Percentiles rank a stretch among this genome's conserved stretches.
phyloP scores from a whole-genome alignment of 2,888 invertebrate genomes.

The Trachelus stipa region DNA sequence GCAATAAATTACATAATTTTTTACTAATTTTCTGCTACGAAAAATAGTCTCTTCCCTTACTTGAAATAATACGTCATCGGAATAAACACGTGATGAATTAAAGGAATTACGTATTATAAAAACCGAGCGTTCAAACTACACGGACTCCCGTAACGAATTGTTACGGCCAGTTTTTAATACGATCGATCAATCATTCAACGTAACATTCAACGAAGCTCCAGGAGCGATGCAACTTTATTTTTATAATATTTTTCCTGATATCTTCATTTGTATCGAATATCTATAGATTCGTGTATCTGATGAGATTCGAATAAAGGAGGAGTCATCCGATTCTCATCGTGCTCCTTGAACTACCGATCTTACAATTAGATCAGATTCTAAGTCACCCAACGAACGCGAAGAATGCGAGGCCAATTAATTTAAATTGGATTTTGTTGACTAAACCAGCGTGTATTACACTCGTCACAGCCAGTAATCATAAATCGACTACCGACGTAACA shows the following conservation, averaged over 20 bases:
- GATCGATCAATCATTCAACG: not conserved
- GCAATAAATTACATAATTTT: slow-evolving; percentile 28
- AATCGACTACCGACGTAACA: not conserved
- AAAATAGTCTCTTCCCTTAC: not conserved
- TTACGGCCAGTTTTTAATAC: not conserved
- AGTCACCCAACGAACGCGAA: slow-evolving; percentile 2
- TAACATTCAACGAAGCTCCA: not conserved
- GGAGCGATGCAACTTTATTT: not conserved
- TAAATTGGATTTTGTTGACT: slow-evolving; percentile 22
- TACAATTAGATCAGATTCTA: not conserved
- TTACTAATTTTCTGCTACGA: slow-evolving; percentile 15
- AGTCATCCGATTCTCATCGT: not conserved
- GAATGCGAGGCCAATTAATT: slow-evolving; percentile 24
- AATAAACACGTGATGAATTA: not conserved
- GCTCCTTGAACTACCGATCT: not conserved
- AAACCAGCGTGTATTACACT: not conserved
- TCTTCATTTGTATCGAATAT: not conserved
- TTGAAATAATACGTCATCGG: slow-evolving; percentile 31
- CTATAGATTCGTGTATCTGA: not conserved
- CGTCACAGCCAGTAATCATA: not conserved
- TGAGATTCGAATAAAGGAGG: not conserved
- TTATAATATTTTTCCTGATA: not conserved
- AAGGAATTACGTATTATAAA: not conserved
- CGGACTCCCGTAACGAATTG: not conserved
- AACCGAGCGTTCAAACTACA: not conserved